Conservation (phyloP, 2,113 vertebrate species). For the Pollimyrus isidori region DNA sequence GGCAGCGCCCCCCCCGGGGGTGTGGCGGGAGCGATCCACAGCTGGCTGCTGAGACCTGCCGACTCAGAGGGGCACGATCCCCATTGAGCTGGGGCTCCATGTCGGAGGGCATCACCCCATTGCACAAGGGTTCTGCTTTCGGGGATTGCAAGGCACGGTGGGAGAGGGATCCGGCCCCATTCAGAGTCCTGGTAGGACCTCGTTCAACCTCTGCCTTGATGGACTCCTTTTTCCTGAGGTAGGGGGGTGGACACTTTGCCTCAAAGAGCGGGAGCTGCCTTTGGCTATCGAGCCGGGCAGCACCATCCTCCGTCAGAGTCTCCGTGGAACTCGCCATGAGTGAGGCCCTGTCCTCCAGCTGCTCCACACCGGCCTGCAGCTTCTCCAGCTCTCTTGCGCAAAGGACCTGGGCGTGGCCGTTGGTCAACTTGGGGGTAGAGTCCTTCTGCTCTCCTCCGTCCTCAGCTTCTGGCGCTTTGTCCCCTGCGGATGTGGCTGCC, state of each 20-base stretch:
- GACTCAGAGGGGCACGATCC: slow-evolving; percentile 69
- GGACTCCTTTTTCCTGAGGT: slow-evolving; percentile 48
- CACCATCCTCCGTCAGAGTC: slow-evolving; percentile 70
- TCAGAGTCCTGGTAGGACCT: slow-evolving; percentile 64
- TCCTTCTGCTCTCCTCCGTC: neutral
- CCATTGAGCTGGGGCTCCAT: slow-evolving; percentile 54
- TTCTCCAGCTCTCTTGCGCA: slow-evolving; percentile 29
- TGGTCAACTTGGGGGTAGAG: slow-evolving; percentile 30
- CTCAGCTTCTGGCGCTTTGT: neutral
- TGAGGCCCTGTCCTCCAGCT: slow-evolving; percentile 55
- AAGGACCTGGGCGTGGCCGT: slow-evolving; percentile 36
- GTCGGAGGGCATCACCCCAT: slow-evolving; percentile 56
- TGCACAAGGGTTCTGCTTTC: slow-evolving; percentile 65
- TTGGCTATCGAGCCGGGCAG: slow-evolving; percentile 47
- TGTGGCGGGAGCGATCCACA: slow-evolving; percentile 67
- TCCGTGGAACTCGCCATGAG: slow-evolving; percentile 75
- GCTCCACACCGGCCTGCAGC: slow-evolving; percentile 31
- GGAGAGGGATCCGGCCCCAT: slow-evolving; percentile 56
- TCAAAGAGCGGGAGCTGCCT: slow-evolving; percentile 25
- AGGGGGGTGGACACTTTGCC: slow-evolving; percentile 23
- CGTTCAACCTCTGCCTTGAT: slow-evolving; percentile 43
- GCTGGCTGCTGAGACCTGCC: slow-evolving; percentile 71
- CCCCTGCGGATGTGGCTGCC: neutral
- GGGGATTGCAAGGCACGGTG: slow-evolving; percentile 74
- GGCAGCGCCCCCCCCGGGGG: slow-evolving; percentile 70